Percentiles rank a stretch among this genome's conserved stretches.
Conservation (phyloP, 2,113 vertebrate genomes). For the Pangasianodon hypophthalmus region DNA sequence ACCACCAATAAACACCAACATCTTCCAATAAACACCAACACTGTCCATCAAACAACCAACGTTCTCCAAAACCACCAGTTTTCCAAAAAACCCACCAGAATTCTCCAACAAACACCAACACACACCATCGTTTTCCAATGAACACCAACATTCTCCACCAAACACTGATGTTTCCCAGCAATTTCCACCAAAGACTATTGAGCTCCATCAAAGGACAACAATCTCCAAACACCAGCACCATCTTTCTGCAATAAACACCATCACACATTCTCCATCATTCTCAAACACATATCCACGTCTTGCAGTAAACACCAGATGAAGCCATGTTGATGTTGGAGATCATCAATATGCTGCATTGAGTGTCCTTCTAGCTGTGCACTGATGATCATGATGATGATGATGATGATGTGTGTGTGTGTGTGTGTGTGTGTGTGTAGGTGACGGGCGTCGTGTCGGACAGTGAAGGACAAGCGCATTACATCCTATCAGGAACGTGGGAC, state of each 20-base stretch:
- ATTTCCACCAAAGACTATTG: background rate
- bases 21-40: background rate
- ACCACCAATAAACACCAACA: background rate
- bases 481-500: slow-evolving; percentile 96
- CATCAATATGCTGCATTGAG: background rate
- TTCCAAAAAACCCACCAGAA: background rate
- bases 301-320: background rate
- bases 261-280: background rate
- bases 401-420: background rate
- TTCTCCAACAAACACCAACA: background rate
- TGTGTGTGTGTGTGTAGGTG: slow-evolving; percentile 74
- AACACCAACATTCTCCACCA: background rate
- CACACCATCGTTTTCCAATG: background rate
- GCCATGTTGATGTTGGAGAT: background rate
- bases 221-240: background rate
- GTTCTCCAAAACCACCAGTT: background rate
- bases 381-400: background rate
- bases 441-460: slow-evolving; percentile 88
- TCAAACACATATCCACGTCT: background rate
- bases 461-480: slow-evolving; percentile 85
- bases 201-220: background rate
- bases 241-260: background rate
- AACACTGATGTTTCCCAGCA: background rate
- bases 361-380: background rate
- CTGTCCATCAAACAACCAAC: background rate